phyloP scores from a whole-genome alignment of 2,888 invertebrate genomes.

The Tiliacea citrago region DNA sequence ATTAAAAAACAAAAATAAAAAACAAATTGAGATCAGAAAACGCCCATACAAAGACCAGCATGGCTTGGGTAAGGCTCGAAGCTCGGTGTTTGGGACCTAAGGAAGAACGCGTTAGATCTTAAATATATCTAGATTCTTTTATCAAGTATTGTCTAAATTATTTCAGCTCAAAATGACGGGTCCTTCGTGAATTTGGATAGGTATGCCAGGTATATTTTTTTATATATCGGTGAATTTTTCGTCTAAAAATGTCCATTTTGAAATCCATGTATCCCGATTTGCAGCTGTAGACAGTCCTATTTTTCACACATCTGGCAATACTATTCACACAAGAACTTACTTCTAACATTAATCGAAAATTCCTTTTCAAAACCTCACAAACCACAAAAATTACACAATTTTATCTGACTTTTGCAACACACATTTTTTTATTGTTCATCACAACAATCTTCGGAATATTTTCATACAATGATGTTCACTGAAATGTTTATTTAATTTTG shows the following conservation, averaged over 20 bases:
- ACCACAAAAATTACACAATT: conserved; percentile 47
- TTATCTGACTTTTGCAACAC: conserved; percentile 32
- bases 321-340: conserved; percentile 38
- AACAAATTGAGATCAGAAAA: conserved; percentile 84
- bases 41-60: conserved; percentile 85
- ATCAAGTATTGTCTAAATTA: conserved; percentile 55
- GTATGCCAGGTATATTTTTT: conserved; percentile 12
- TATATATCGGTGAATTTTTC: conserved; percentile 1
- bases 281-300: conserved; percentile 31
- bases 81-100: conserved; percentile 58
- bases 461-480: conserved; percentile 37
- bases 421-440: conserved; percentile 44
- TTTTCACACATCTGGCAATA: conserved; percentile 45
- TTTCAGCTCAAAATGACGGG: conserved; percentile 35
- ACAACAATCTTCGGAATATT: conserved; percentile 48
- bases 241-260: conserved; percentile 34
- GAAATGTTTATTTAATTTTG: conserved; percentile 17
- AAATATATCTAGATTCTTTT: conserved; percentile 26
- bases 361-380: conserved; percentile 40
- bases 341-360: conserved; percentile 31
- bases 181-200: conserved; percentile 20
- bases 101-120: conserved; percentile 53
- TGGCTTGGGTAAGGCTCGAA: conserved; percentile 55
- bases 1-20: conserved; percentile 71
- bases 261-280: conserved; percentile 12